These are phyloP conservation scores for Epizoanthus scotinus DNA, from an alignment of 92 coral and sea anemone genomes.

Conservation along the genomic window DNA sequence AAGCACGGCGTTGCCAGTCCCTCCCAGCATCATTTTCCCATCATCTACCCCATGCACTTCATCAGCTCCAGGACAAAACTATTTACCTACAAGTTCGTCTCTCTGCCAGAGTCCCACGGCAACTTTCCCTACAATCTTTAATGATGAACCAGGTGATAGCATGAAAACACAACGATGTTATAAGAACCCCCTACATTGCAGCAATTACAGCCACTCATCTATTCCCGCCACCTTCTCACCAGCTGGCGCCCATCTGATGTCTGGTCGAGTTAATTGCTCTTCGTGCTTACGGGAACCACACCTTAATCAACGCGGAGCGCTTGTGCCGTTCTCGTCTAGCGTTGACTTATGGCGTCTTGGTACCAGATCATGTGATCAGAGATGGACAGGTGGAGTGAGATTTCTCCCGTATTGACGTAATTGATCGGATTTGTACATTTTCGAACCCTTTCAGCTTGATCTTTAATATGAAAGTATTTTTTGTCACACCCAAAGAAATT, in stretches of 20 bases:
- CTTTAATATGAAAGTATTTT: too few relatives aligned
- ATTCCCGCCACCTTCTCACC: background rate
- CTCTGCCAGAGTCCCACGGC: background rate
- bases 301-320: background rate
- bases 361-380: slow-evolving; percentile 5
- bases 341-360: slow-evolving; percentile 72
- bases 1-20: slow-evolving; percentile 39
- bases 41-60: slow-evolving; percentile 17
- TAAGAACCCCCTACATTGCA: slow-evolving; percentile 3
- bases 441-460: too few relatives aligned
- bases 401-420: slow-evolving; percentile 6
- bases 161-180: background rate
- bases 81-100: background rate
- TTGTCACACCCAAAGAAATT: too few relatives aligned
- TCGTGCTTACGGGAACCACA: background rate
- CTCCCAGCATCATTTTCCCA: slow-evolving; percentile 56
- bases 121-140: background rate
- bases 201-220: background rate
- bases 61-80: background rate
- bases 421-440: too few relatives aligned
- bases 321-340: slow-evolving; percentile 61
- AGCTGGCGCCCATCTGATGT: background rate
- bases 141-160: background rate
- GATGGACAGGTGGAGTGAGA: background rate
- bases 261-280: slow-evolving; percentile 11